Evolutionary conservation across 2,888 invertebrate genomes (phyloP), one percentile per base, ranked within the genome.

Genomic region (Branchipolynoe longqiensis): DNA sequence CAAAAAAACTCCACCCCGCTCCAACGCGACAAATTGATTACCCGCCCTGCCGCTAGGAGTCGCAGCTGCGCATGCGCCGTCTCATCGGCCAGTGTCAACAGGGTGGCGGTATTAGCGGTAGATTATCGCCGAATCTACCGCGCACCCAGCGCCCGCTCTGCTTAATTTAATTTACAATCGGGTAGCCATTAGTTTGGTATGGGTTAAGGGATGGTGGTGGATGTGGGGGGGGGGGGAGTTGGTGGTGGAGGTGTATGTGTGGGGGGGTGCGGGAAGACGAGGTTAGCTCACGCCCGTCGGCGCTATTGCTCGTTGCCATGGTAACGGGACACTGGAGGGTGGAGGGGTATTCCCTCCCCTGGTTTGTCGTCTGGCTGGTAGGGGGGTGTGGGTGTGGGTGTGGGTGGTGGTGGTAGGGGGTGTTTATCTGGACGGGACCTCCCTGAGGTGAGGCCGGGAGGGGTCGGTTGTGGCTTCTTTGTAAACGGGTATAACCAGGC

Each of bases 111-210:
- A 87, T 91, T 90, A 91, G 87, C 89, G 89, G 90, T 88, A 90
- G 91, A 92, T 92, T 92, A 92, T 91, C 41, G 83, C 38, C 78
- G 82, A 83, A 91, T 91, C 90, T 90, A 88, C 89, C 90, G 89
- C 85, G 89, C 89, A 89, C 90, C 88, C 88, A 89, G 90, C 88
- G 88, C 87, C 90, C 92, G 90, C 92, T 92, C 92, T 91, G 92
- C 91, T n/a, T 92, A 92, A 92, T 91, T 92, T 91, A 92, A 92
- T 92, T 92, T 92, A 91, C 91, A 90, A 92, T 92, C 92, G 91
- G 91, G 89, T 90, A 88, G 89, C 91, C 91, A 92, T 92, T 92
- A 92, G 91, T 48, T 86, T 86, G 38, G 56, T 48, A 4, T n/a
- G 33, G 73, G 73, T 28, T 28, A 38, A 12, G 4, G 18, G 33